phyloP scores from a whole-genome alignment of 2,888 invertebrate genomes.

The Keiferia lycopersicella region DNA sequence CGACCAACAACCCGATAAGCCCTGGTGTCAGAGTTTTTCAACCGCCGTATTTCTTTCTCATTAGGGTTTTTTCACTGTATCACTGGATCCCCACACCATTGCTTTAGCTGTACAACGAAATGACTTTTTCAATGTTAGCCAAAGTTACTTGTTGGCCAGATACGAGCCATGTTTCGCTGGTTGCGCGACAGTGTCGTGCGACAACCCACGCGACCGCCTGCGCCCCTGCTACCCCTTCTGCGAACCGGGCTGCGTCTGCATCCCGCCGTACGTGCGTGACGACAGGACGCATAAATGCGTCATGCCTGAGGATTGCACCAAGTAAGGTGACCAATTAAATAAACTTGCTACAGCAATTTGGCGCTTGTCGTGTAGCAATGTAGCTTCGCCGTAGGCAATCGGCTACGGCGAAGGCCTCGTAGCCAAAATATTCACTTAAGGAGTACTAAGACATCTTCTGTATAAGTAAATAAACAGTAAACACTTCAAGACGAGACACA shows the following conservation, averaged over 20 bases:
- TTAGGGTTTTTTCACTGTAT: no score
- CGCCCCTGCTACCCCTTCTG: slow-evolving; percentile 77
- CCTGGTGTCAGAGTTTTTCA: no score
- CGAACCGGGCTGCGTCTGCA: slow-evolving; percentile 71
- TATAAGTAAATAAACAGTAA: no score
- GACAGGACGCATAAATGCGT: slow-evolving; percentile 77
- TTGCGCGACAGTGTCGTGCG: slow-evolving; percentile 70
- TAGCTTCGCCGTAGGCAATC: background rate
- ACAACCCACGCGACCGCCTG: slow-evolving; percentile 72
- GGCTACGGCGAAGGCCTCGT: background rate
- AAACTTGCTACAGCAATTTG: no score
- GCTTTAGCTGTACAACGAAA: background rate
- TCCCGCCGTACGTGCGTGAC: slow-evolving; percentile 67
- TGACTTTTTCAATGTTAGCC: no score
- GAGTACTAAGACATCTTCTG: no score
- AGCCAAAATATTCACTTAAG: no score
- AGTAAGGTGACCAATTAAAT: slow-evolving; percentile 46
- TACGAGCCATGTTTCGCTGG: slow-evolving; percentile 73
- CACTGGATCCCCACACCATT: no score
- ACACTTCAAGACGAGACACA: no score
- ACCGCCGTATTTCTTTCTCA: no score
- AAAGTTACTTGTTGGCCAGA: slow-evolving; percentile 36
- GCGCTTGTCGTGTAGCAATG: background rate
- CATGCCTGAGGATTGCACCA: slow-evolving; percentile 70
- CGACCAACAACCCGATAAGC: no score